A percentile compares a stretch with the other conserved stretches of the same genome.
Evolutionary conservation across 2,888 invertebrate genomes (phyloP).

Genomic region (Troides aeacus): DNA sequence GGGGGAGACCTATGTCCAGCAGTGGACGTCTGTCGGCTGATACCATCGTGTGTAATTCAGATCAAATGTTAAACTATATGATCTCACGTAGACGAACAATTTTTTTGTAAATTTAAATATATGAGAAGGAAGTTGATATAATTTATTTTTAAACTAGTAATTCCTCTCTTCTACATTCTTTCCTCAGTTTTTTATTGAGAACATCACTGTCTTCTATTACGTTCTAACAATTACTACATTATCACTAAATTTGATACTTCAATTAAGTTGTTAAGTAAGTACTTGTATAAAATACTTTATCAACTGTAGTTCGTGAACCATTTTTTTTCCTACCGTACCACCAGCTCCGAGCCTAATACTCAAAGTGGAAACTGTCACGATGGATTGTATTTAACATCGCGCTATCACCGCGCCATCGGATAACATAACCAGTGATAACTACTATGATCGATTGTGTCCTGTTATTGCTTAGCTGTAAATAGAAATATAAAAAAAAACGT

Average conservation of each 20-base stretch:
- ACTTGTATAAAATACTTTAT: too few relatives aligned
- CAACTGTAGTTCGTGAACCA: conserved; percentile 10
- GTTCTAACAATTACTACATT: too few relatives aligned
- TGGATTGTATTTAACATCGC: conserved; percentile 66
- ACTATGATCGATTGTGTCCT: conserved; percentile 61
- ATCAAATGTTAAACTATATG: too few relatives aligned
- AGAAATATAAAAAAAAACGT: conserved; percentile 11
- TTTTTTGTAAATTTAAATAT: background rate
- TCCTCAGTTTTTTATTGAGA: conserved; percentile 4
- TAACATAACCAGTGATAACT: conserved; percentile 50
- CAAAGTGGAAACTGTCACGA: conserved; percentile 72
- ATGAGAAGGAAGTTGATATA: background rate
- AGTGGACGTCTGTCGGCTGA: too few relatives aligned
- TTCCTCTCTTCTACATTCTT: background rate
- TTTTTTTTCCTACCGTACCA: conserved; percentile 46
- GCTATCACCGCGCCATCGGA: conserved; percentile 58
- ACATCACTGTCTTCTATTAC: too few relatives aligned
- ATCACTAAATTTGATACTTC: too few relatives aligned
- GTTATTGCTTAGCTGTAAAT: conserved; percentile 30
- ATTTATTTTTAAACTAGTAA: background rate
- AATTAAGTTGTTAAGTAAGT: too few relatives aligned
- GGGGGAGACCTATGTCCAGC: too few relatives aligned
- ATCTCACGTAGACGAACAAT: too few relatives aligned
- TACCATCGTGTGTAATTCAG: too few relatives aligned
- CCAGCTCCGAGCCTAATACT: conserved; percentile 46